Percentiles rank a stretch among this genome's conserved stretches.
These are phyloP conservation scores for Heptranchias perlo DNA, from an alignment of 2,113 vertebrate genomes.

Conservation along the genomic window DNA sequence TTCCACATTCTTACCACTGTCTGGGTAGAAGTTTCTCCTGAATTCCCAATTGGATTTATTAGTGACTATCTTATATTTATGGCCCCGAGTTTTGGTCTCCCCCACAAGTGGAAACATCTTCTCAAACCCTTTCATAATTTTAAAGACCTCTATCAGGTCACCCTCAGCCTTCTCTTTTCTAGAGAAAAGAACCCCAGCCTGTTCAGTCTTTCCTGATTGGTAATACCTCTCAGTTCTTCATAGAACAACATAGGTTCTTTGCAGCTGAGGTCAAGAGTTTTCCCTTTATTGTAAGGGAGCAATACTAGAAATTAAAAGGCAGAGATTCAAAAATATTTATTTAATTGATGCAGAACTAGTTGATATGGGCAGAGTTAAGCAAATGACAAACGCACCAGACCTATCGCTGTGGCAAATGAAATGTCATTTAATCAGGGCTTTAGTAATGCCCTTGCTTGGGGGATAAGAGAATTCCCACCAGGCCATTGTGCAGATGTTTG, in stretches of 20 bases:
- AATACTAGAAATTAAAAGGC: not conserved
- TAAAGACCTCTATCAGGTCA: not conserved
- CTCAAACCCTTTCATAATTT: not conserved
- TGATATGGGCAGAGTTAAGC: conserved; percentile 60
- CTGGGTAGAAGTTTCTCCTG: not conserved
- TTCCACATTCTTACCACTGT: too few relatives aligned
- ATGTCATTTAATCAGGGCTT: conserved; percentile 62
- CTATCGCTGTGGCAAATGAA: conserved; percentile 56
- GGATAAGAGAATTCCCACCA: conserved; percentile 61
- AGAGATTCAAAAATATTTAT: not conserved
- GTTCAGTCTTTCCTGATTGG: not conserved
- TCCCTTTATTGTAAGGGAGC: not conserved
- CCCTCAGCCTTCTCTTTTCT: not conserved
- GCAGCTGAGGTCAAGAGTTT: not conserved
- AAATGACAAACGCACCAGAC: conserved; percentile 61
- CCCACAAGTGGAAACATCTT: not conserved
- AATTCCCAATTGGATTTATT: not conserved
- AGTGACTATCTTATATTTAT: not conserved
- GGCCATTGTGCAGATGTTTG: conserved; percentile 52
- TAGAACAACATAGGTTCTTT: not conserved
- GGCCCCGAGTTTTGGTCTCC: not conserved
- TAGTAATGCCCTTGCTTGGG: conserved; percentile 54
- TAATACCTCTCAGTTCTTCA: not conserved
- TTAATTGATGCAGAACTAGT: conserved; percentile 39
- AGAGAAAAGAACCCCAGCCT: not conserved